These are phyloP conservation scores for Podargus strigoides DNA, from an alignment of 2,797 vertebrate genomes.

Conservation along the genomic window DNA sequence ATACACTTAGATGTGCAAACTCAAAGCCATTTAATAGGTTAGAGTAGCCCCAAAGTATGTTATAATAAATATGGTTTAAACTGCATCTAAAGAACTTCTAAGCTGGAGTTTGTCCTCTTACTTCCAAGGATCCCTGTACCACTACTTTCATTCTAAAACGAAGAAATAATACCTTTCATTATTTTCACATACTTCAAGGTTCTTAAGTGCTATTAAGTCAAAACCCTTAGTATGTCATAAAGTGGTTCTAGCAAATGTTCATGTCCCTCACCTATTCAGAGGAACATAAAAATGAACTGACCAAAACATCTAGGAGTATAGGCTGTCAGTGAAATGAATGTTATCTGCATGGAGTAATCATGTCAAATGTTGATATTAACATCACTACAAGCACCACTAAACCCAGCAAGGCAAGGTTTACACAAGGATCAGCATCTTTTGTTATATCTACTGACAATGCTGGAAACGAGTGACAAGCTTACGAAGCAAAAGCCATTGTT, in stretches of 20 bases:
- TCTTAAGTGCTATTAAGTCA: not conserved
- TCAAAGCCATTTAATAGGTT: not conserved
- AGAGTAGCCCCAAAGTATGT: not conserved
- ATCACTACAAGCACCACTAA: not conserved
- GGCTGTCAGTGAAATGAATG: not conserved
- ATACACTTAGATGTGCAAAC: not conserved
- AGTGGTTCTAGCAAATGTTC: not conserved
- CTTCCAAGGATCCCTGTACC: not conserved
- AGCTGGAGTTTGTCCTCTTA: not conserved
- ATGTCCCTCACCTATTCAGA: not conserved
- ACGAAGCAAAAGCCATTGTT: not conserved
- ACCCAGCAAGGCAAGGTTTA: not conserved
- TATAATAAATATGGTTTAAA: not conserved
- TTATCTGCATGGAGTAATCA: fast-evolving
- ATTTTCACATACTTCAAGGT: not conserved
- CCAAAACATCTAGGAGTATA: not conserved
- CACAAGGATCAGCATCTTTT: not conserved
- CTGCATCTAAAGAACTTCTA: not conserved
- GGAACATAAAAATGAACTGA: not conserved
- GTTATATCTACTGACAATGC: not conserved
- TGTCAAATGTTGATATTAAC: not conserved
- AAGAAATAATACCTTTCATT: not conserved
- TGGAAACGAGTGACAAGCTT: not conserved
- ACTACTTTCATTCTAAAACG: not conserved
- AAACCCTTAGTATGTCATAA: not conserved